Base-by-base conservation (phyloP, 2,113 vertebrate species). In the Maccullochella peelii region DNA sequence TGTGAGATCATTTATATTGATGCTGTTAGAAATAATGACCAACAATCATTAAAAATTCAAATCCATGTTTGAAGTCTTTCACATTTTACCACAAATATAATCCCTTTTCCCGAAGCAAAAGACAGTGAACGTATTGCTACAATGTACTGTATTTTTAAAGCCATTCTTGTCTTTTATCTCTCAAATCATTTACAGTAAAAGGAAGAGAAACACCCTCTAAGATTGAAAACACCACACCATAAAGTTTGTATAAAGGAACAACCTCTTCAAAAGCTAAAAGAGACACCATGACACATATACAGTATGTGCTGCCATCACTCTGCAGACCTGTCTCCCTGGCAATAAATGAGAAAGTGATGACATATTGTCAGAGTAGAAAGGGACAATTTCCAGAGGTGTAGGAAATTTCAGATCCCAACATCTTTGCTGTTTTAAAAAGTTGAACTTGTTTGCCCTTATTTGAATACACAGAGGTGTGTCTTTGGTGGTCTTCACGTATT, bases 291-390 rank as follows among this genome's bases (percentile, higher is more conserved):
- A 68, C 38, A 25, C 23, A 44, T n/a, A n/a, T n/a, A n/a, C n/a
- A 84, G 50, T 58, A 47, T 76, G 47, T 67, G 36, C 47, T 63
- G 65, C 38, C 23, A 33, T 79, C n/a, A n/a, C 12, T n/a, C 36
- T 25, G 20, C 5, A 12, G 15, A 75, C 42, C 27, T 21, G 30
- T 8, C 10, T 36, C 70, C 8, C 21, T 54, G 47, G 72, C 0
- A 77, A 15, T 75, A 33, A 36, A 79, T 40, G 38, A 66, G 1
- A 66, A 80, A n/a, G 14, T 65, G 7, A 65, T 44, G 30, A 62
- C 16, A 44, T 5, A 58, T 38, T 36, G 5, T 16, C 8, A 76
- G 68, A 44, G 40, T 50, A 27, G 4, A 72, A 72, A 58, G 16
- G 16, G 25, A 10, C 6, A 20, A 18, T 44, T 40, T 52, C 23